phyloP scores from a whole-genome alignment of 2,113 vertebrate genomes.

The Muntiacus reevesi region DNA sequence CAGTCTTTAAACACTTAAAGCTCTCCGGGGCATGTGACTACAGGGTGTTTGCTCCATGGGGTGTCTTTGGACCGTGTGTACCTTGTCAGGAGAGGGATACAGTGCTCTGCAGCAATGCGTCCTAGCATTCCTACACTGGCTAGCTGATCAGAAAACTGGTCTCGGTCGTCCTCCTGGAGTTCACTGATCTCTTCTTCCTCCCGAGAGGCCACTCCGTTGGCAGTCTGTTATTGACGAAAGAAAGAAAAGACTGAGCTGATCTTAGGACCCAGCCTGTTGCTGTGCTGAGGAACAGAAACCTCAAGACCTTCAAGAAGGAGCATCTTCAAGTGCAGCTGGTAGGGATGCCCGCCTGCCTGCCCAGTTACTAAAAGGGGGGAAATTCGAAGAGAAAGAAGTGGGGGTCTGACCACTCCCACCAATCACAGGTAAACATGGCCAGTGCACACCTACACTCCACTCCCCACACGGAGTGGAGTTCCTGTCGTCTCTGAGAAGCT shows the following conservation, averaged over 20 bases:
- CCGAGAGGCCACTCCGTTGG: conserved; percentile 94
- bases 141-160: conserved; percentile 97
- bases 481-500: background rate
- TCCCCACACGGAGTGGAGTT: background rate
- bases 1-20: conserved; percentile 52
- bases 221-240: conserved; percentile 84
- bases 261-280: background rate
- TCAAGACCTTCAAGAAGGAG: background rate
- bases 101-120: conserved; percentile 96
- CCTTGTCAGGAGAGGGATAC: conserved; percentile 97
- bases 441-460: background rate
- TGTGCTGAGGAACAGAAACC: background rate
- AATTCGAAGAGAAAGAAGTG: background rate
- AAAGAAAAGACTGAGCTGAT: conserved; percentile 24
- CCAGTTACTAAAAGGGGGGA: background rate
- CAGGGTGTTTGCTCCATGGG: conserved; percentile 25
- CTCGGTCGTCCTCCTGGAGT: conserved; percentile 97
- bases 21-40: conserved; percentile 39
- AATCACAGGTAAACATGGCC: background rate
- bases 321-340: background rate
- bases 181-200: conserved; percentile 99
- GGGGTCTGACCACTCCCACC: background rate
- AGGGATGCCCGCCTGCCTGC: background rate
- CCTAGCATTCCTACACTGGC: conserved; percentile 98
- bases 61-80: conserved; percentile 66